A percentile compares a stretch with the other conserved stretches of the same genome.
Conservation (phyloP, 2,888 invertebrate species). For the Nemoura dubitans region DNA sequence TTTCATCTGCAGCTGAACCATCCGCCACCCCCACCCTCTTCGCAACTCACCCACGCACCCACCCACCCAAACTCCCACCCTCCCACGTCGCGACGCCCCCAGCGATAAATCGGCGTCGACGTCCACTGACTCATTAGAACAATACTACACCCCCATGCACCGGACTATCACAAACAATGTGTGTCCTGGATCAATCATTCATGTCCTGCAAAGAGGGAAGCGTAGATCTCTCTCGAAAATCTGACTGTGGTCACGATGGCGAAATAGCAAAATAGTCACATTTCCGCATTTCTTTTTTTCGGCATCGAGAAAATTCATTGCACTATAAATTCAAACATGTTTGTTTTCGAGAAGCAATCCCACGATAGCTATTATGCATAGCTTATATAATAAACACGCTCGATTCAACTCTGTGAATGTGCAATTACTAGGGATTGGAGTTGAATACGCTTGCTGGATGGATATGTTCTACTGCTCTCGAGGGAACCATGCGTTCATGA, state of each 20-base stretch:
- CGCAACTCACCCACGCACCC: not conserved
- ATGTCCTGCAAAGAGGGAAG: not conserved
- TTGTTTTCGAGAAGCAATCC: not conserved
- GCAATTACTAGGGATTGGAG: not conserved
- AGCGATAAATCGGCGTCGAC: not conserved
- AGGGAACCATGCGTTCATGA: not conserved
- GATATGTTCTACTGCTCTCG: not conserved
- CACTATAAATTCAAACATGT: not conserved
- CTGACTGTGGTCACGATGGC: not conserved
- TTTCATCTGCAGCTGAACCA: slow-evolving; percentile 12
- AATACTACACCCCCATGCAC: not conserved
- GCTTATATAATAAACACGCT: not conserved
- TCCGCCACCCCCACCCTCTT: not conserved
- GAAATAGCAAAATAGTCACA: not conserved
- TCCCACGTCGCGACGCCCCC: not conserved
- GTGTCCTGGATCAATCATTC: not conserved
- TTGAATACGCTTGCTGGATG: not conserved
- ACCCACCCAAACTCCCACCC: not conserved
- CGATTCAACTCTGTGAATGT: not conserved
- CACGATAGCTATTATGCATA: not conserved
- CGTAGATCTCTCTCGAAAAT: not conserved
- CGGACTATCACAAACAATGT: not conserved
- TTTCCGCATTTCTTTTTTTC: not conserved
- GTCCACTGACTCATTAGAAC: not conserved
- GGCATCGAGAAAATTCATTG: not conserved